These are phyloP conservation scores for Tortrix viridana DNA, from an alignment of 2,888 invertebrate species.

Conservation along the genomic window DNA sequence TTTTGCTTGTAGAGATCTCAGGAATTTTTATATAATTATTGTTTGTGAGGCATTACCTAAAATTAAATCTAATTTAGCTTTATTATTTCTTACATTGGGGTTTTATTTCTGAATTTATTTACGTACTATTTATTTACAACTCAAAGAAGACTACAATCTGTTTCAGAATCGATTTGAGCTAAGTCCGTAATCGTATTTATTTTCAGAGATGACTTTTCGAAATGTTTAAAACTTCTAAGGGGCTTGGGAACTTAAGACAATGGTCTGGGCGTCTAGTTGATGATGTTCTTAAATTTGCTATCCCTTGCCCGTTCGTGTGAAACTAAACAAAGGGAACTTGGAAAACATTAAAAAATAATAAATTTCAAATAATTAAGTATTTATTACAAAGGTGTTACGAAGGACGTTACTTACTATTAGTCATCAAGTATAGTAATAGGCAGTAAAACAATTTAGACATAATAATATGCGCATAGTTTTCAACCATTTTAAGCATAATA, in stretches of 20 bases:
- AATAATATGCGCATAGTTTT: too few species aligned
- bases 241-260: slow-evolving; percentile 57
- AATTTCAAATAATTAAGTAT: slow-evolving; percentile 19
- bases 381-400: slow-evolving; percentile 11
- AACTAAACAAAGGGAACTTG: slow-evolving; percentile 22
- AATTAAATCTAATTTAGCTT: neutral
- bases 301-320: slow-evolving; percentile 15
- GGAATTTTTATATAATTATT: slow-evolving; percentile 57
- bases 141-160: too few species aligned
- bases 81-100: too few species aligned
- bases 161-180: neutral
- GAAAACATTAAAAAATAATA: slow-evolving; percentile 14
- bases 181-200: slow-evolving; percentile 51
- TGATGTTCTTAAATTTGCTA: slow-evolving; percentile 26
- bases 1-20: slow-evolving; percentile 49
- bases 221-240: slow-evolving; percentile 48
- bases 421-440: too few species aligned
- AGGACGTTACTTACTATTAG: neutral
- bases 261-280: slow-evolving; percentile 42
- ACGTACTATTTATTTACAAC: too few species aligned
- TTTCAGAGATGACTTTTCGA: slow-evolving; percentile 52
- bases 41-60: slow-evolving; percentile 7
- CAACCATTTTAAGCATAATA: too few species aligned
- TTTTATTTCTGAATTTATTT: too few species aligned
- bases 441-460: too few species aligned